These are phyloP conservation scores for Acrocephalus scirpaceus DNA, from an alignment of 2,797 vertebrate genomes.

Conservation along the genomic window DNA sequence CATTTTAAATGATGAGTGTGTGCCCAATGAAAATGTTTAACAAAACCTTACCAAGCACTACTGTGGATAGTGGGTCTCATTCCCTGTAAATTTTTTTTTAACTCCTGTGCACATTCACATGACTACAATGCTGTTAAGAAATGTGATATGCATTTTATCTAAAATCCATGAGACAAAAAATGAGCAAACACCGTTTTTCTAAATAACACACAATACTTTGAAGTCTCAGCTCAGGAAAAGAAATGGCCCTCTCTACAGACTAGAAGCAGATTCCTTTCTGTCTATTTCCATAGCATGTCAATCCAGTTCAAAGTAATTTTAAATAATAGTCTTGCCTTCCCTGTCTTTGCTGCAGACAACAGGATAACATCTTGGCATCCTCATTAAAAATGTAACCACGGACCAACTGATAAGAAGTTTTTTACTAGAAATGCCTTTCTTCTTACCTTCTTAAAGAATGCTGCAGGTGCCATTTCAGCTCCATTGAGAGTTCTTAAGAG, in stretches of 20 bases:
- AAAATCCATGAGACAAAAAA: neutral
- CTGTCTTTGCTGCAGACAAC: neutral
- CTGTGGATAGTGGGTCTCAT: neutral
- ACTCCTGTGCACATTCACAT: neutral
- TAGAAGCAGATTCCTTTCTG: neutral
- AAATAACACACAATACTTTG: neutral
- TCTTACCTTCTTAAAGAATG: conserved; percentile 90
- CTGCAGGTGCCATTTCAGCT: conserved; percentile 91
- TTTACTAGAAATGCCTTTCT: conserved; percentile 5
- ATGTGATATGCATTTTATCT: neutral
- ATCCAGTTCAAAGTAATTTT: conserved; percentile 15
- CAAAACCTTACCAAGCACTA: neutral
- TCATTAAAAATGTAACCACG: neutral
- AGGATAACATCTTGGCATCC: neutral
- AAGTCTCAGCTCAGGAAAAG: neutral
- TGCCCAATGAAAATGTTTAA: neutral
- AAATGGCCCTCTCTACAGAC: neutral
- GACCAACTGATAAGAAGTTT: neutral
- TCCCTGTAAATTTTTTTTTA: neutral
- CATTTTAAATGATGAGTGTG: neutral
- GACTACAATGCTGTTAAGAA: neutral
- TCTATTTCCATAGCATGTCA: neutral
- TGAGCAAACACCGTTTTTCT: neutral
- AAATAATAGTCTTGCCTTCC: neutral
- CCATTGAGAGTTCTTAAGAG: conserved; percentile 90